Evolutionary conservation across 2,113 vertebrate genomes (phyloP), one percentile per base, ranked within the genome.

Genomic region (Caracal caracal): DNA sequence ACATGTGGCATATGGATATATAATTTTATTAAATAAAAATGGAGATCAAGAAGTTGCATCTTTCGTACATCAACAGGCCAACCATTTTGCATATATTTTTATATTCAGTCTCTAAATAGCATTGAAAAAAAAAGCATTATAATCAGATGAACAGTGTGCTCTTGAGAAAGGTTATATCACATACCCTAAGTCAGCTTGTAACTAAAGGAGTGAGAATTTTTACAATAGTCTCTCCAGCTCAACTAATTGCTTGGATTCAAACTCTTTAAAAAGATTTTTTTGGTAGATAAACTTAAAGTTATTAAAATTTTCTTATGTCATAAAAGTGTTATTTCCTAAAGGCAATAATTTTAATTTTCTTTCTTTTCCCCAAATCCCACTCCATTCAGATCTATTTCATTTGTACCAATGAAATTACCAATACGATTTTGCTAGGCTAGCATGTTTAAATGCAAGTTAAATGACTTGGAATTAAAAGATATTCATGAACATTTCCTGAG

Each of bases 401-500:
- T 86, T 88, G 65, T 71, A 96, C 86, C 75, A 75, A 71, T 80
- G 91, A 93, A 96, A 96, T 93, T 78, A 92, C 85, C 56, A 90
- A 19, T 68, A 35, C 35, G 70, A 76, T 93, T 94, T 96, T 95
- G 90, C 86, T 91, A 75, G 66, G 51, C 78, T 65, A 82, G 71
- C 86, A 93, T 94, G 84, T 96, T 84, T 84, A 94, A 97, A 96
- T 87, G 76, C 56, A 88, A 88, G 83, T 92, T 95, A 96, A 97
- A 97, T 96, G 85, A 79, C 68, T 97, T 94, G 59, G 81, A 95
- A 95, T 96, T 96, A 96, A 94, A 93, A 93, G 94, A 71, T 75
- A 88, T 88, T 95, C 96, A 94, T 80, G 82, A 96, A 93, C 28
- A 51, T 90, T 97, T 96, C 87, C 81, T 95, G 56, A 88, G 59